Evolutionary conservation across 2,797 vertebrate genomes (phyloP).

Genomic region (Rhinoraja longicauda): DNA sequence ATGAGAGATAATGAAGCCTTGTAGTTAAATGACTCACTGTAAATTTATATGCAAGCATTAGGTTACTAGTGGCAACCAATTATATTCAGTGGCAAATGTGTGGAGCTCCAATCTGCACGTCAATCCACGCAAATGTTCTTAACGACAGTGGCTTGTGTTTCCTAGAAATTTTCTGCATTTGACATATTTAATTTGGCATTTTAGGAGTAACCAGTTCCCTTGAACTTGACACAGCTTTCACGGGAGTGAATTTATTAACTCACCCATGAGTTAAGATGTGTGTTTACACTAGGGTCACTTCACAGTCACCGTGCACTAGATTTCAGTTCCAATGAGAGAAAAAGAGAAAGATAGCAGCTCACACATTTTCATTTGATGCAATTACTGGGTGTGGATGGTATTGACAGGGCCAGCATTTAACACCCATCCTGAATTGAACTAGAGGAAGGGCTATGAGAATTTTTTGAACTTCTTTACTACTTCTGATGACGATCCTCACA

Average conservation of each 20-base stretch:
- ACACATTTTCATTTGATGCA: neutral
- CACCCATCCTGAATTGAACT: no score
- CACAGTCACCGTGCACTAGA: neutral
- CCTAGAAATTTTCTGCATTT: neutral
- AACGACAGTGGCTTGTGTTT: neutral
- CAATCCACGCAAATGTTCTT: neutral
- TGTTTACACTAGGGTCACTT: neutral
- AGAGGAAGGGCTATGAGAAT: no score
- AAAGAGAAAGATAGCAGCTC: neutral
- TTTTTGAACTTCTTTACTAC: no score
- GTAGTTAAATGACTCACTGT: constrained; percentile 30
- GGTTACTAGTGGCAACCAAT: constrained; percentile 27
- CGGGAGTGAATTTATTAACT: no score
- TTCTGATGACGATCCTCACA: no score
- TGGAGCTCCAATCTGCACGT: neutral
- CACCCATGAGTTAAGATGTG: neutral
- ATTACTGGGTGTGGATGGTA: no score
- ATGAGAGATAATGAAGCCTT: constrained; percentile 26
- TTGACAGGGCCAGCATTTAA: no score
- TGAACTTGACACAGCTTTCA: neutral
- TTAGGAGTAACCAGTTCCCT: neutral
- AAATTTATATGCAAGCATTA: constrained; percentile 3
- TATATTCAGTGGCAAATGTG: neutral
- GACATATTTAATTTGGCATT: neutral
- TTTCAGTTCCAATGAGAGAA: neutral